A percentile compares a stretch with the other conserved stretches of the same genome.
phyloP scores from a whole-genome alignment of 1,140 invertebrate genomes.

The Rhynchophorus ferrugineus region DNA sequence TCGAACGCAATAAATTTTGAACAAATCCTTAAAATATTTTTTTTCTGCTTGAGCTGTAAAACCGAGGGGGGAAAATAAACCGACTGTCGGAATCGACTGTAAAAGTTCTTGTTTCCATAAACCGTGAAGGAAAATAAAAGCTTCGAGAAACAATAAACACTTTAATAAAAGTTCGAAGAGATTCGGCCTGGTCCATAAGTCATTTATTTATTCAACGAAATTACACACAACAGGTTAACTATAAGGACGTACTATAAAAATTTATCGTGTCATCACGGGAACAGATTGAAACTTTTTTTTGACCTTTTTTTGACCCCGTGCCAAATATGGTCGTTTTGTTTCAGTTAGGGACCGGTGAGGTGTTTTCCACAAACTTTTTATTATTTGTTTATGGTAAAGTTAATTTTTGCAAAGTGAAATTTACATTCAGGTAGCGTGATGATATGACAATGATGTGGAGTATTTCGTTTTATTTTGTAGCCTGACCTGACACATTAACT shows the following conservation, averaged over 20 bases:
- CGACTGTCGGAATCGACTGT: neutral
- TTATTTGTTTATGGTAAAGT: no score
- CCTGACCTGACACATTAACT: no score
- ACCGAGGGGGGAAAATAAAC: neutral
- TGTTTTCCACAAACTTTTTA: no score
- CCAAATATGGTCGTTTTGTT: no score
- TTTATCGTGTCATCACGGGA: neutral
- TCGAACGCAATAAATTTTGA: no score
- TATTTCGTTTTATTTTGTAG: no score
- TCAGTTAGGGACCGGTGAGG: no score
- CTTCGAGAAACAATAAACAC: neutral
- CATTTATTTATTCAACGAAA: constrained; percentile 3
- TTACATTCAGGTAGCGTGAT: no score
- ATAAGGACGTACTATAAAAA: neutral
- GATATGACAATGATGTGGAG: no score
- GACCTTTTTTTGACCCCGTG: neutral
- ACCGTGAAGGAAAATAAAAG: neutral
- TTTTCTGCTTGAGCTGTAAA: no score
- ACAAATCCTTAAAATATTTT: no score
- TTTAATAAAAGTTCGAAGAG: constrained; percentile 1
- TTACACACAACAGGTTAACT: constrained; percentile 1
- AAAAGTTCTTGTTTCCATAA: neutral
- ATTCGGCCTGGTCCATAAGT: neutral
- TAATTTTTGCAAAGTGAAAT: no score
- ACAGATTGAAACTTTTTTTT: constrained; percentile 1